A percentile compares a stretch with the other conserved stretches of the same genome.
phyloP scores from a whole-genome alignment of 2,888 invertebrate species.

The Phymatocera aterrima region DNA sequence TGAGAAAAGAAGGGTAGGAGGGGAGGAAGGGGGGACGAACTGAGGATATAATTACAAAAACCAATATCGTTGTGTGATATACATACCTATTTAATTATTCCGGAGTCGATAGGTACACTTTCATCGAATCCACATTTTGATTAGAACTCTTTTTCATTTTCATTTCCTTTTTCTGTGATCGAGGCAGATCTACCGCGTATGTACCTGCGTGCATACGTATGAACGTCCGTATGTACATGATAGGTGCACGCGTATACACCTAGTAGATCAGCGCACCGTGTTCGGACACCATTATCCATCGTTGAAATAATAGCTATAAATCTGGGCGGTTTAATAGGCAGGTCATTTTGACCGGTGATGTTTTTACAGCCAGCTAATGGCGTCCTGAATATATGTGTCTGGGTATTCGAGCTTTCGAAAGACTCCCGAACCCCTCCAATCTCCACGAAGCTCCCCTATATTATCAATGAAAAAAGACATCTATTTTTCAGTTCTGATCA shows the following conservation, averaged over 20 bases:
- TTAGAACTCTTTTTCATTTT: no score
- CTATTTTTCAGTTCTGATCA: not conserved
- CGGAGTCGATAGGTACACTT: no score
- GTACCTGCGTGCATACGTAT: no score
- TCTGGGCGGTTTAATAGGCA: conserved; percentile 37
- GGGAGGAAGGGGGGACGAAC: no score
- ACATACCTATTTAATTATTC: no score
- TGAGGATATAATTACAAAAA: no score
- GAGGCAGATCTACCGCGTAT: no score
- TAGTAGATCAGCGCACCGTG: not conserved
- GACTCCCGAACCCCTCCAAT: not conserved
- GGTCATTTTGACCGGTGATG: conserved; percentile 39
- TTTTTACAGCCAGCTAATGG: conserved; percentile 39
- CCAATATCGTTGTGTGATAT: no score
- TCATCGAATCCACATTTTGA: no score
- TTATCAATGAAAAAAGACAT: conserved; percentile 3
- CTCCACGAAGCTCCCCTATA: not conserved
- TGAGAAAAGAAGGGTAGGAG: no score
- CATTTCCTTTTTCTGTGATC: no score
- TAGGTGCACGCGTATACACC: not conserved
- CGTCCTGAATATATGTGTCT: conserved; percentile 38
- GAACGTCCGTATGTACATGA: not conserved
- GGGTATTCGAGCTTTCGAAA: conserved; percentile 37
- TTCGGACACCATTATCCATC: conserved; percentile 30
- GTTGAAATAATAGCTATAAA: conserved; percentile 37